A percentile compares a stretch with the other conserved stretches of the same genome.
Evolutionary conservation across 2,113 vertebrate species (phyloP).

Genomic region (Oncorhynchus gorbuscha): DNA sequence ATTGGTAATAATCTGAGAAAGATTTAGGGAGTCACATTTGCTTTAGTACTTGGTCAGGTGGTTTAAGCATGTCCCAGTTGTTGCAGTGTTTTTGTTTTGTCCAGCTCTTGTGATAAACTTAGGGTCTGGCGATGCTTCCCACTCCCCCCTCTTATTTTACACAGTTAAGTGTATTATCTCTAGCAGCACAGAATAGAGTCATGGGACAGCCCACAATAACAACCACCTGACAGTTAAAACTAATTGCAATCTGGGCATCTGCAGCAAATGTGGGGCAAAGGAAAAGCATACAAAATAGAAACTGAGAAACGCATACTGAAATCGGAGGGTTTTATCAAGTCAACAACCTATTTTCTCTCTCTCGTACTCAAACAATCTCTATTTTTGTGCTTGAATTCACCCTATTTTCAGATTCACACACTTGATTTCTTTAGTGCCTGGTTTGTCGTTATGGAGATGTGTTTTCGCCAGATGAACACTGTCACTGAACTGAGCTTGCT

Average conservation of each 20-base stretch:
- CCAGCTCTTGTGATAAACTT: neutral
- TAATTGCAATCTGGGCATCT: neutral
- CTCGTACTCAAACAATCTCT: constrained; percentile 19
- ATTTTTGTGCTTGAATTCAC: constrained; percentile 6
- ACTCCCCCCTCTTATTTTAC: neutral
- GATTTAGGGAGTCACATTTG: too few relatives aligned
- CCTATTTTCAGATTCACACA: neutral
- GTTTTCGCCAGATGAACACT: neutral
- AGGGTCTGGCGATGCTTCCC: neutral
- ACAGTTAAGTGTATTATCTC: constrained; percentile 12
- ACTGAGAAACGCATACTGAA: constrained; percentile 9
- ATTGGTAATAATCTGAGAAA: too few relatives aligned
- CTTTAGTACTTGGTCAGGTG: too few relatives aligned
- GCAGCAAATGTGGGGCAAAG: neutral
- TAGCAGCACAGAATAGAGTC: neutral
- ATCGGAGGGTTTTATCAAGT: constrained; percentile 16
- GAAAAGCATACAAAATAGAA: neutral
- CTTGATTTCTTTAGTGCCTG: constrained; percentile 1
- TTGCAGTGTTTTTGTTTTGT: neutral
- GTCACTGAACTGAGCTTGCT: neutral
- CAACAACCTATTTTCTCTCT: neutral
- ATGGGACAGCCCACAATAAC: neutral
- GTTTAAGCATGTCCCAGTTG: neutral
- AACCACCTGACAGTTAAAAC: constrained; percentile 6
- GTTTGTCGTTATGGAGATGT: neutral